Percentiles rank a stretch among this genome's conserved stretches.
Evolutionary conservation across 2,888 invertebrate genomes (phyloP).

Genomic region (Apocheima hispidaria): DNA sequence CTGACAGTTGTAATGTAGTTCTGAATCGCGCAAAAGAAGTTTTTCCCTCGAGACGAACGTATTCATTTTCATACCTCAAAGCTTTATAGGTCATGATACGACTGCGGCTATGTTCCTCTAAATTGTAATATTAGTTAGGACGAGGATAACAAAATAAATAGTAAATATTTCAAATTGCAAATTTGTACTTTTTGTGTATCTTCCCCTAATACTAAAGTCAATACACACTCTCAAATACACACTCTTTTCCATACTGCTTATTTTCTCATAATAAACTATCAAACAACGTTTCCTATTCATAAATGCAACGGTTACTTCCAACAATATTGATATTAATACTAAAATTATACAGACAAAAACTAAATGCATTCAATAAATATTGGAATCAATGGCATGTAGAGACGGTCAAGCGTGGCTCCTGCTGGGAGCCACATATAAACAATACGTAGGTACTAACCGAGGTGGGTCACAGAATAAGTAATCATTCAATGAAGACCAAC

Average conservation of each 20-base stretch:
- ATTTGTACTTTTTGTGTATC: too few relatives aligned
- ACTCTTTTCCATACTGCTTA: slow-evolving; percentile 8
- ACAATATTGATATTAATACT: slow-evolving; percentile 29
- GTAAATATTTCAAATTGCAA: too few relatives aligned
- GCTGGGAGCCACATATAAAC: slow-evolving; percentile 7
- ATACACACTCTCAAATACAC: too few relatives aligned
- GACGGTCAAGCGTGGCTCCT: slow-evolving; percentile 21
- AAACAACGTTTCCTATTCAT: slow-evolving; percentile 19
- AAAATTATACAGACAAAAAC: slow-evolving; percentile 25
- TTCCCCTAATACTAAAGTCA: too few relatives aligned
- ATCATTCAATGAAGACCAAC: not conserved
- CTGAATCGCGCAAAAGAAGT: too few relatives aligned
- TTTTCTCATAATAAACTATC: not conserved
- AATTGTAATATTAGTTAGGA: too few relatives aligned
- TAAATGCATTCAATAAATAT: slow-evolving; percentile 32
- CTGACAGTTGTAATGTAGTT: too few relatives aligned
- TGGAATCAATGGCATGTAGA: slow-evolving; percentile 21
- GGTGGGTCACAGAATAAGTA: not conserved
- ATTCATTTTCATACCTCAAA: too few relatives aligned
- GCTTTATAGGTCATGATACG: too few relatives aligned
- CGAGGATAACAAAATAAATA: too few relatives aligned
- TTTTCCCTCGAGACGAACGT: too few relatives aligned
- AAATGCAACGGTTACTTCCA: slow-evolving; percentile 33
- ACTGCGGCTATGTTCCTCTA: too few relatives aligned
- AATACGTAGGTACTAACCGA: not conserved